These are phyloP conservation scores for Limnephilus lunatus DNA, from an alignment of 2,888 invertebrate genomes.

Conservation along the genomic window DNA sequence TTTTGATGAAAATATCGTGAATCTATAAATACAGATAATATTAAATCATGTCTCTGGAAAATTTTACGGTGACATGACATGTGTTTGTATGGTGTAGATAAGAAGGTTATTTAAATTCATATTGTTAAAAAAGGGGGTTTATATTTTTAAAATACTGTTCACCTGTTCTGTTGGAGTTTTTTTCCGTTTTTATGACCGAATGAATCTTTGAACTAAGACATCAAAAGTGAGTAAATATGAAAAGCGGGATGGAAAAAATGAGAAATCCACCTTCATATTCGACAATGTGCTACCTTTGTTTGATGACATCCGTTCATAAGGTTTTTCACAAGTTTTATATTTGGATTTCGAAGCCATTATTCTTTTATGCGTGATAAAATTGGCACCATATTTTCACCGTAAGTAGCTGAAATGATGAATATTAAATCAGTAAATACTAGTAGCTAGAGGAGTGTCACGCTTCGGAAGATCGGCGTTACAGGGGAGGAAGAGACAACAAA, in stretches of 20 bases:
- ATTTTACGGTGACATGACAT: no score
- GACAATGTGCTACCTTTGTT: not conserved
- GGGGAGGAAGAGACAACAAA: not conserved
- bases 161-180: not conserved
- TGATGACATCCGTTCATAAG: not conserved
- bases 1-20: not conserved
- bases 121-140: no score
- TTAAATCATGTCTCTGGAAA: not conserved
- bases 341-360: not conserved
- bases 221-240: slow-evolving; percentile 2
- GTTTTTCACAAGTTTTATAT: slow-evolving; percentile 12
- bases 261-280: not conserved
- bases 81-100: no score
- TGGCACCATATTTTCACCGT: slow-evolving; percentile 31
- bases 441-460: not conserved
- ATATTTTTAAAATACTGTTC: no score
- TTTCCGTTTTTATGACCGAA: not conserved
- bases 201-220: not conserved
- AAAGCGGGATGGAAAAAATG: not conserved
- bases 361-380: slow-evolving; percentile 34
- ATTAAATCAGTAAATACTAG: slow-evolving; percentile 44
- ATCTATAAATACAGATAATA: not conserved
- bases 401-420: slow-evolving; percentile 36
- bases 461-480: not conserved
- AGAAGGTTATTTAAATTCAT: no score